These are phyloP conservation scores for Maccullochella peelii DNA, from an alignment of 2,113 vertebrate species.

Conservation along the genomic window DNA sequence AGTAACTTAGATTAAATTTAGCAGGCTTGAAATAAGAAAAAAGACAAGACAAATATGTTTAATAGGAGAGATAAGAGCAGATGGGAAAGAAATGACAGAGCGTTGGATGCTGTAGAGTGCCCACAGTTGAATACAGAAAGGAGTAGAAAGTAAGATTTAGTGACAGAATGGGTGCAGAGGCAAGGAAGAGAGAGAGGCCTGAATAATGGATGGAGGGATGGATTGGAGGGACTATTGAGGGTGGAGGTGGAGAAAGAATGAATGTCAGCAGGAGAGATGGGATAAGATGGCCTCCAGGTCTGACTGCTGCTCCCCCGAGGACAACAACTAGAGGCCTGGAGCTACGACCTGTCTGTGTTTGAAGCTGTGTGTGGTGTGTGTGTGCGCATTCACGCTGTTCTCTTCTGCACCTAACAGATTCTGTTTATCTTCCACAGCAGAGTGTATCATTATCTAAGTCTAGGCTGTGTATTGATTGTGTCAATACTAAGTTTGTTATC, in stretches of 20 bases:
- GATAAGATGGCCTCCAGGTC: constrained; percentile 59
- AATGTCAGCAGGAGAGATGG: constrained; percentile 63
- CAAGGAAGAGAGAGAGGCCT: constrained; percentile 44
- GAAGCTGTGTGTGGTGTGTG: constrained; percentile 23
- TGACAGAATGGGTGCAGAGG: constrained; percentile 70
- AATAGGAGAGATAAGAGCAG: constrained; percentile 6
- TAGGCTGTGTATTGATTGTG: constrained; percentile 18
- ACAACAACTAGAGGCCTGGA: constrained; percentile 40
- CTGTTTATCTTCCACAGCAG: constrained; percentile 35
- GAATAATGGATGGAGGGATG: constrained; percentile 68
- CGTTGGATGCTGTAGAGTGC: constrained; percentile 4
- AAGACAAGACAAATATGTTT: neutral
- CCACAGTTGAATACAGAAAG: constrained; percentile 50
- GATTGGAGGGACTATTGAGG: constrained; percentile 46
- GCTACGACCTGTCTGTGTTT: constrained; percentile 23
- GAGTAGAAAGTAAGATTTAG: constrained; percentile 56
- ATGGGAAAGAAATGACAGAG: constrained; percentile 12
- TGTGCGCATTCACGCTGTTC: constrained; percentile 10
- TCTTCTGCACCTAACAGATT: constrained; percentile 29
- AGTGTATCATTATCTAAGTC: constrained; percentile 30
- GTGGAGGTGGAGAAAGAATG: constrained; percentile 54
- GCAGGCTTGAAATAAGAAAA: neutral
- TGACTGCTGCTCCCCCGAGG: constrained; percentile 56
- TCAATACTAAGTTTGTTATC: constrained; percentile 27
- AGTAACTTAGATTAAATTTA: neutral